Percentiles rank a stretch among this genome's conserved stretches.
phyloP scores from a whole-genome alignment of 2,113 vertebrate species.

The Tautogolabrus adspersus region DNA sequence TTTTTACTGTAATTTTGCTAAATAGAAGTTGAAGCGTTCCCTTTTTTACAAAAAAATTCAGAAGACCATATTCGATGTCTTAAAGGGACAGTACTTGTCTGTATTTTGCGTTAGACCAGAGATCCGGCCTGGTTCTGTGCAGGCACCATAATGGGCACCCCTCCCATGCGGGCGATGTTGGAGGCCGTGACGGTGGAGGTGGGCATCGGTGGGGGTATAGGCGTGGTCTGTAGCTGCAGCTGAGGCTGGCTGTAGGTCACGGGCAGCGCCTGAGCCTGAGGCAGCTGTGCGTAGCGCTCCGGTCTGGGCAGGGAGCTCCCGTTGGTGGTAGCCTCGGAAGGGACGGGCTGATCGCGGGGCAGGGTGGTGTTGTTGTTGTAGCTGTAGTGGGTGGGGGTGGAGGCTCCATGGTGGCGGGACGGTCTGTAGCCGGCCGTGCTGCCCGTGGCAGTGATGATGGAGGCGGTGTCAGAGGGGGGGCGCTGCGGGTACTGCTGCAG shows the following conservation, averaged over 20 bases:
- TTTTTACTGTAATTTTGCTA: conserved; percentile 27
- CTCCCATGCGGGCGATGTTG: conserved; percentile 89
- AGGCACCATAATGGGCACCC: conserved; percentile 91
- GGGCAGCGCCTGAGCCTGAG: conserved; percentile 62
- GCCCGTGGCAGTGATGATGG: conserved; percentile 83
- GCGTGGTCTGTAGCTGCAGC: conserved; percentile 32
- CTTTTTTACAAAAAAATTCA: conserved; percentile 21
- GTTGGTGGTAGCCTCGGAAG: conserved; percentile 59
- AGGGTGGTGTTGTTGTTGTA: conserved; percentile 77
- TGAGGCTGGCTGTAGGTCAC: conserved; percentile 69
- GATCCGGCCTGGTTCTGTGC: conserved; percentile 92
- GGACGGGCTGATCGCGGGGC: conserved; percentile 40
- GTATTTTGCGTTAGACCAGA: conserved; percentile 83
- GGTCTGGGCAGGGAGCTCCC: conserved; percentile 77
- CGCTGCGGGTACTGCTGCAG: conserved; percentile 82
- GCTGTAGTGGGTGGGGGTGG: conserved; percentile 74
- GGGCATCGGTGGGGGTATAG: conserved; percentile 64
- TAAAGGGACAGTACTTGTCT: not conserved
- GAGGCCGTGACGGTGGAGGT: conserved; percentile 79
- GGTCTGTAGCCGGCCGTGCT: conserved; percentile 81
- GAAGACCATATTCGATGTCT: not conserved
- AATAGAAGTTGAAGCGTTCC: conserved; percentile 15
- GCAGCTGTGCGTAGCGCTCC: conserved; percentile 76
- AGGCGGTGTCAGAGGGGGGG: conserved; percentile 83
- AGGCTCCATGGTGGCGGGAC: conserved; percentile 56